Percentiles rank a stretch among this genome's conserved stretches.
Evolutionary conservation across 2,113 vertebrate species (phyloP).

Genomic region (Hassar affinis): DNA sequence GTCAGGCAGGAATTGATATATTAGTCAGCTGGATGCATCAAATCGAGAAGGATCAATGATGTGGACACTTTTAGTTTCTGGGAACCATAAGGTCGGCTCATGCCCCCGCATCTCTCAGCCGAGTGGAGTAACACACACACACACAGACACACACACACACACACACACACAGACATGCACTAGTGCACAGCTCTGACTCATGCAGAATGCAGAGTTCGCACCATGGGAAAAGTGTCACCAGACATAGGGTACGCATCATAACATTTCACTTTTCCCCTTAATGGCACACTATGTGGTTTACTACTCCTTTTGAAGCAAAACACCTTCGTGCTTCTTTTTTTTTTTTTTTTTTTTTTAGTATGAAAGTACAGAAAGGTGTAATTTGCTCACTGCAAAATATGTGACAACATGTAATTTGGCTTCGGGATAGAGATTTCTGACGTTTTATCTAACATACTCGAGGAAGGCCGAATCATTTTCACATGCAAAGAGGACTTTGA

Average conservation of each 20-base stretch:
- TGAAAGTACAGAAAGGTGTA: slow-evolving; percentile 25
- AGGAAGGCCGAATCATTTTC: slow-evolving; percentile 2
- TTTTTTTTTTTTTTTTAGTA: no score
- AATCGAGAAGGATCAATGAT: slow-evolving; percentile 10
- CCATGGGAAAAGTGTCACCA: slow-evolving; percentile 32
- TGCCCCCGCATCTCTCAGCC: slow-evolving; percentile 32
- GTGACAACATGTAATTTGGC: slow-evolving; percentile 38
- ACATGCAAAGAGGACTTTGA: slow-evolving; percentile 14
- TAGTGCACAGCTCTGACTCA: slow-evolving; percentile 32
- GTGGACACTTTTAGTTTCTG: slow-evolving; percentile 30
- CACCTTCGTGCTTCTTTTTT: slow-evolving; percentile 6
- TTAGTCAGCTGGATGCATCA: slow-evolving; percentile 21
- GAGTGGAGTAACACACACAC: slow-evolving; percentile 3
- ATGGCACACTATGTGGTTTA: slow-evolving; percentile 27
- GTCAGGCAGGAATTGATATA: slow-evolving; percentile 6
- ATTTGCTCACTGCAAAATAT: slow-evolving; percentile 31
- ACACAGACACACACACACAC: slow-evolving; percentile 16
- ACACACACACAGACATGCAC: neutral
- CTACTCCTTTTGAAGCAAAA: slow-evolving; percentile 13
- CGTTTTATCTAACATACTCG: slow-evolving; percentile 20
- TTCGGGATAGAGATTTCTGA: slow-evolving; percentile 11
- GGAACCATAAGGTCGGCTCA: slow-evolving; percentile 21
- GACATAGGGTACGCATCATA: slow-evolving; percentile 7
- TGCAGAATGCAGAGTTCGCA: slow-evolving; percentile 18
- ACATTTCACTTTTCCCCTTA: slow-evolving; percentile 38